Percentiles rank a stretch among this genome's conserved stretches.
These are phyloP conservation scores for Carabus problematicus DNA, from an alignment of 2,888 invertebrate genomes.

Conservation along the genomic window DNA sequence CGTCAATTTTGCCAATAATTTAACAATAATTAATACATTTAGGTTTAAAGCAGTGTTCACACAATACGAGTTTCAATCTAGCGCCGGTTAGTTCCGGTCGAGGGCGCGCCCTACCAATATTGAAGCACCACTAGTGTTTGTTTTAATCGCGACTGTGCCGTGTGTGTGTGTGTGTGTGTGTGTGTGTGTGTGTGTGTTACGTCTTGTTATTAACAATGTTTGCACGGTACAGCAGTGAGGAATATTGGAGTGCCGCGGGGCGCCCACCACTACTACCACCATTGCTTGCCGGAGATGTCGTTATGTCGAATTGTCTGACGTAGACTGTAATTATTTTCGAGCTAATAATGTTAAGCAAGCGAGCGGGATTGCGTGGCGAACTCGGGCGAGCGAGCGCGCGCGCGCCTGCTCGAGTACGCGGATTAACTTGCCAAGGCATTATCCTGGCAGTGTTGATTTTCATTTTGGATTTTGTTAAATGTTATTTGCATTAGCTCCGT, in stretches of 20 bases:
- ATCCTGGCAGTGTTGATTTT: conserved; percentile 8
- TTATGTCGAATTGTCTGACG: conserved; percentile 24
- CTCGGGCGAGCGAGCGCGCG: neutral
- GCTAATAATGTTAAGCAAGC: conserved; percentile 15
- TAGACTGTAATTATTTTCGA: conserved; percentile 31
- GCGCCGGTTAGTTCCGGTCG: too few relatives aligned
- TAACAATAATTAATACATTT: conserved; percentile 46
- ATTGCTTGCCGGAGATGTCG: conserved; percentile 12
- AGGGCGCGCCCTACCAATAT: too few relatives aligned
- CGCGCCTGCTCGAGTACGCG: neutral
- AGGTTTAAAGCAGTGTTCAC: conserved; percentile 8
- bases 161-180: too few relatives aligned
- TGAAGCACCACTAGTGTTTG: too few relatives aligned
- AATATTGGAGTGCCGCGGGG: neutral
- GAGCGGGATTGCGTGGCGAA: conserved; percentile 5
- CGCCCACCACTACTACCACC: neutral
- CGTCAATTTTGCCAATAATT: conserved; percentile 4
- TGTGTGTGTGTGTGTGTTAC: too few relatives aligned
- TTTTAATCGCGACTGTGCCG: conserved; percentile 19
- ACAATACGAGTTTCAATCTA: too few relatives aligned
- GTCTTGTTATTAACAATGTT: conserved; percentile 20
- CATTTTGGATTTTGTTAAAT: conserved; percentile 12
- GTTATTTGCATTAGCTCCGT: conserved; percentile 8
- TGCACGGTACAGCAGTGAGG: conserved; percentile 1
- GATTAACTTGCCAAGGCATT: neutral